Evolutionary conservation across 2,888 invertebrate genomes (phyloP).

Genomic region (Dryobotodes eremita): DNA sequence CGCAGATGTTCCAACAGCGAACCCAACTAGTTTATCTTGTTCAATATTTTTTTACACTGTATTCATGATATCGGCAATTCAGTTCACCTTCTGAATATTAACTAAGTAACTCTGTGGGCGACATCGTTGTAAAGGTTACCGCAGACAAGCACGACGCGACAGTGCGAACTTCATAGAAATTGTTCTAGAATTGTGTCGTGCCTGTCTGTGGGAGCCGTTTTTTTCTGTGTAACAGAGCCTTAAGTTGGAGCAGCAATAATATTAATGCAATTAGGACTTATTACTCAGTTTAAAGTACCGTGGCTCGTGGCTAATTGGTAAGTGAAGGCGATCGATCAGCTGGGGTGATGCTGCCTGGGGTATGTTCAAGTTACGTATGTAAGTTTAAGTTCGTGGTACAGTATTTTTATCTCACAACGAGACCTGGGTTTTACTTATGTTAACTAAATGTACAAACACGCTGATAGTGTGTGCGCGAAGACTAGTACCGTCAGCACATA

Average conservation of each 20-base stretch:
- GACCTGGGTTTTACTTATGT: no score
- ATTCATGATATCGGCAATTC: slow-evolving; percentile 55
- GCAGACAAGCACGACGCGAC: not conserved
- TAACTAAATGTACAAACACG: no score
- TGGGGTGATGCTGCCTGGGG: not conserved
- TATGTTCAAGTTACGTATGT: not conserved
- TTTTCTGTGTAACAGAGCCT: not conserved
- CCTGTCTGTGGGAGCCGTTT: not conserved
- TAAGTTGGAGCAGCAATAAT: slow-evolving; percentile 12
- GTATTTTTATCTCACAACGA: no score
- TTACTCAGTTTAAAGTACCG: slow-evolving; percentile 42
- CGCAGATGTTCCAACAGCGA: slow-evolving; percentile 43
- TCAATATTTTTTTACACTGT: slow-evolving; percentile 38
- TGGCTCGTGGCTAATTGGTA: slow-evolving; percentile 30
- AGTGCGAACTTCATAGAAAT: no score
- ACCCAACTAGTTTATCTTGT: slow-evolving; percentile 37
- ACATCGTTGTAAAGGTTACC: not conserved
- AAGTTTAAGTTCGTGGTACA: not conserved
- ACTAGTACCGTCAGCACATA: no score
- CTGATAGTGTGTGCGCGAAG: no score
- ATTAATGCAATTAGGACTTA: slow-evolving; percentile 49
- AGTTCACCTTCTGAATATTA: slow-evolving; percentile 49
- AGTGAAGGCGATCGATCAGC: slow-evolving; percentile 11
- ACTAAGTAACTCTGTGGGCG: slow-evolving; percentile 31
- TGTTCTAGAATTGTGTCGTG: no score